Conservation (phyloP, 1,140 invertebrate genomes). For the Rhizoglyphus robini region DNA sequence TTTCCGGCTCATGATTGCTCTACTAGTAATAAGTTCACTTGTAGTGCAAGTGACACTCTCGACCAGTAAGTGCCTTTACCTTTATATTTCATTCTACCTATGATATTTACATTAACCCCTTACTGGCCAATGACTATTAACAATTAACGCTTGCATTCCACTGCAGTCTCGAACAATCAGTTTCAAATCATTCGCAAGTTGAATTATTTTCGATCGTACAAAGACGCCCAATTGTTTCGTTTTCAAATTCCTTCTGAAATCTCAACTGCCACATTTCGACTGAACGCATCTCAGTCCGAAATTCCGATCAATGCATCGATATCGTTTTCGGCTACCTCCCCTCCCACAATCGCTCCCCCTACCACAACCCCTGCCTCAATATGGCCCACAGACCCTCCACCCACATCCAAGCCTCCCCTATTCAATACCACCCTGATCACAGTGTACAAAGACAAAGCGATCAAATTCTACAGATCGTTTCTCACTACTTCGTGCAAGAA, state of each 20-base stretch:
- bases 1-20: no score
- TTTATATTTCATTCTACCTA: no score
- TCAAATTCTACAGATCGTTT: not conserved
- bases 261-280: constrained; percentile 21
- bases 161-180: constrained; percentile 25
- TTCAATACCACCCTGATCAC: not conserved
- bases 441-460: not conserved
- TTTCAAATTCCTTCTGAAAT: constrained; percentile 29
- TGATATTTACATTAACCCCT: no score
- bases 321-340: not conserved
- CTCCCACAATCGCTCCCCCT: not conserved
- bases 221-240: constrained; percentile 32
- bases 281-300: constrained; percentile 15
- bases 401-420: not conserved
- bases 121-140: no score
- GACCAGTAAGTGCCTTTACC: no score
- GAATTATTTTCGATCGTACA: constrained; percentile 29
- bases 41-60: no score
- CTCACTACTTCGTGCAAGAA: not conserved
- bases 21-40: no score
- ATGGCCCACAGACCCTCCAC: no score
- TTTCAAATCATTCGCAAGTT: constrained; percentile 29
- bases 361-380: not conserved
- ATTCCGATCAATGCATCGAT: not conserved
- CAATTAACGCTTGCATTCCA: no score